Percentiles rank a stretch among this genome's conserved stretches.
phyloP scores from a whole-genome alignment of 1,140 invertebrate species.

The Camponotus vicinus region DNA sequence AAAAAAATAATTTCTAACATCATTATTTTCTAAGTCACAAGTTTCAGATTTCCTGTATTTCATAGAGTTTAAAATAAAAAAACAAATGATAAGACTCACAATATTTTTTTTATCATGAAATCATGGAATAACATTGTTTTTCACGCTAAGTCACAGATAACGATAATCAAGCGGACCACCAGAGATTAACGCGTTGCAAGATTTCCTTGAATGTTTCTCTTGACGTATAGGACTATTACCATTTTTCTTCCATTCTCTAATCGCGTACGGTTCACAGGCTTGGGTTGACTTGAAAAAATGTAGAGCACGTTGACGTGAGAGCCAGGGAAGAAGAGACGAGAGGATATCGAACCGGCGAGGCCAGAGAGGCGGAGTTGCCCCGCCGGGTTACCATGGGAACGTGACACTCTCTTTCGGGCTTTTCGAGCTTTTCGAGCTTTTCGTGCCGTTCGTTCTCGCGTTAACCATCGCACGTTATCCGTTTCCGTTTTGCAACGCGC shows the following conservation, averaged over 20 bases:
- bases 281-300: conserved; percentile 77
- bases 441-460: conserved; percentile 72
- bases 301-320: conserved; percentile 79
- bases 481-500: conserved; percentile 48
- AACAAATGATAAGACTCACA: too few relatives aligned
- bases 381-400: conserved; percentile 83
- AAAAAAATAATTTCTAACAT: background rate
- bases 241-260: conserved; percentile 35
- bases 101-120: background rate
- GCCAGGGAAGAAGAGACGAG: conserved; percentile 71
- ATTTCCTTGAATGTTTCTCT: conserved; percentile 4
- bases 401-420: conserved; percentile 84
- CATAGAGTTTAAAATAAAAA: background rate
- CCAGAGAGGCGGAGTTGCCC: conserved; percentile 82
- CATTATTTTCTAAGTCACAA: background rate
- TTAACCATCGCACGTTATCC: conserved; percentile 55
- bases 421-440: conserved; percentile 80
- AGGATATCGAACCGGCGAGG: conserved; percentile 84
- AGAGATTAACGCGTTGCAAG: conserved; percentile 19
- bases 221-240: conserved; percentile 19
- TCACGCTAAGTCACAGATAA: background rate
- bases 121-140: background rate
- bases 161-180: background rate
- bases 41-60: background rate
- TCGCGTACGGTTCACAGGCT: conserved; percentile 42